phyloP scores from a whole-genome alignment of 53 echinoderm and acorn worm genomes.

The Zoroaster sp. region DNA sequence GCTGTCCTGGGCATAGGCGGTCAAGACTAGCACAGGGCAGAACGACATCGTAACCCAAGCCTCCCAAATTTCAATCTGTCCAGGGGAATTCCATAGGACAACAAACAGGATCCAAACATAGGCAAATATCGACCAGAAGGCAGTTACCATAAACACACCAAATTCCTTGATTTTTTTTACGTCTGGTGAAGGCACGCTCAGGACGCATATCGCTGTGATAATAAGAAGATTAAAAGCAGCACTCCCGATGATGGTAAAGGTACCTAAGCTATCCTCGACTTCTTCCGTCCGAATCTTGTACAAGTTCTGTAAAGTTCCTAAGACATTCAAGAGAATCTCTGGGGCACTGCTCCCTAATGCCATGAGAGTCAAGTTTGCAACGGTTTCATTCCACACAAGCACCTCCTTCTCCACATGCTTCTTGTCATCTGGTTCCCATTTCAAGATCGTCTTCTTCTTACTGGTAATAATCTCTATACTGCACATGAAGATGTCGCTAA shows the following conservation, averaged over 20 bases:
- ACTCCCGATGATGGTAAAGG: constrained; percentile 94
- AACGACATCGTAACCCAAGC: constrained; percentile 90
- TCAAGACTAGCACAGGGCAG: constrained; percentile 78
- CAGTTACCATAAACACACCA: constrained; percentile 91
- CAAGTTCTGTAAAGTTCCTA: constrained; percentile 68
- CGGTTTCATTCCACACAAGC: constrained; percentile 94
- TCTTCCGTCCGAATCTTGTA: background rate
- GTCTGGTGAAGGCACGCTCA: constrained; percentile 83
- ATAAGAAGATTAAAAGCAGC: constrained; percentile 94
- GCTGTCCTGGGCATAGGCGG: constrained; percentile 90
- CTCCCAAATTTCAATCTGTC: constrained; percentile 79
- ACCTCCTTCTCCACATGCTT: constrained; percentile 86
- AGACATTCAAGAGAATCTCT: constrained; percentile 80
- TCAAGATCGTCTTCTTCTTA: constrained; percentile 82
- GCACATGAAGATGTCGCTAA: constrained; percentile 98
- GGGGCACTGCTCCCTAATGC: constrained; percentile 98
- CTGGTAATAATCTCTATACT: constrained; percentile 98
- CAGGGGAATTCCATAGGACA: constrained; percentile 70
- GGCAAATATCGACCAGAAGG: constrained; percentile 97
- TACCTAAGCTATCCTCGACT: constrained; percentile 77
- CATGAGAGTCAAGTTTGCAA: constrained; percentile 96
- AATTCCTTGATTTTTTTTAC: constrained; percentile 85
- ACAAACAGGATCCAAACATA: constrained; percentile 94
- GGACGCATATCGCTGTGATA: constrained; percentile 86
- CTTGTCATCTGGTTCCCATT: constrained; percentile 82